Base-by-base conservation (phyloP, 2,888 invertebrate genomes). In the Hirtodrosophila histrioides region DNA sequence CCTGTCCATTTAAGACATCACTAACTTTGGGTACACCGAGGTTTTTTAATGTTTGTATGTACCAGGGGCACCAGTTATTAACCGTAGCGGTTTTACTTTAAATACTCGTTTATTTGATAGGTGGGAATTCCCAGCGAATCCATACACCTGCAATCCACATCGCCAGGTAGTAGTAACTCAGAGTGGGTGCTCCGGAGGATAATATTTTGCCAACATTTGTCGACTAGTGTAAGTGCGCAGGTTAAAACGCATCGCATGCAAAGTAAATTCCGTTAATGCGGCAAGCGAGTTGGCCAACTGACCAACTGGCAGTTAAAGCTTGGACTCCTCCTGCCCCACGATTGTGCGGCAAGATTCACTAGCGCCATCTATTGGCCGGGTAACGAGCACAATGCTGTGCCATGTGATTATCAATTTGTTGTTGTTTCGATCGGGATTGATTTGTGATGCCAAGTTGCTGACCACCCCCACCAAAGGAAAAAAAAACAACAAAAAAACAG, bases 391-490 rank as follows among this genome's bases (percentile, higher is more conserved):
- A 27, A 33, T 48, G 40, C 43, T 48, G 53, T 67, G 62, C 69
- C 65, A 63, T 81, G 56, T 81, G 79, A 88, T 88, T 89, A 88
- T 60, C 69, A 49, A 43, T 69, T 77, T 71, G 62, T 68, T 71
- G 66, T 63, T 70, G 43, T 33, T 55, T 53, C 55, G 71, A 72
- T 60, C 49, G 55, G 54, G 68, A 88, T 87, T 89, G 88, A 89
- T 86, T 86, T 88, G 86, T 69, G 78, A 69, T 66, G 64, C 54
- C 68, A 71, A 65, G 44, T 64, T 54, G 45, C 40, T 62, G 68
- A 70, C 69, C 64, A 66, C 71, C 55, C 48, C 24, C 43, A 5
- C 5, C 27, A 31, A 31, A 31, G 3, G 6, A 3, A 31, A 31
- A 31, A 31, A 31, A 31, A 31, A 31, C 3, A 5, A 5, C 4